A percentile compares a stretch with the other conserved stretches of the same genome.
Evolutionary conservation across 2,888 invertebrate genomes (phyloP).

Genomic region (Temnothorax rugatulus): DNA sequence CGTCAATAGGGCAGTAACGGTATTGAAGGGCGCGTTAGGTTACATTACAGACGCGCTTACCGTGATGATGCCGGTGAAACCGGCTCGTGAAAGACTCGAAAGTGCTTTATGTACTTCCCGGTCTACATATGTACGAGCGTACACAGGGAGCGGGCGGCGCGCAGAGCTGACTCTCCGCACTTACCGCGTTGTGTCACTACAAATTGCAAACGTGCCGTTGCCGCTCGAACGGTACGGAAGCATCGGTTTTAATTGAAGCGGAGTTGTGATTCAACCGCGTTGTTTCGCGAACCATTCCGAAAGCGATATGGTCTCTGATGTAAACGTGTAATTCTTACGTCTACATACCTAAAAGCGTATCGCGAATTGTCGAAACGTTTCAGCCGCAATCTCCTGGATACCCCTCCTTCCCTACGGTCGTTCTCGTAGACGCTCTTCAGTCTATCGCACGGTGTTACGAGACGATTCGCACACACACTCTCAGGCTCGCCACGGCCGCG

Average conservation of each 20-base stretch:
- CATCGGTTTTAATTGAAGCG: slow-evolving; percentile 44
- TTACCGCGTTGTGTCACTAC: slow-evolving; percentile 42
- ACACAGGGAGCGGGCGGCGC: not conserved
- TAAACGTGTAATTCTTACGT: slow-evolving; percentile 21
- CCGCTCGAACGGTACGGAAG: slow-evolving; percentile 14
- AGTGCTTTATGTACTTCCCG: slow-evolving; percentile 15
- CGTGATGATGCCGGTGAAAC: slow-evolving; percentile 10
- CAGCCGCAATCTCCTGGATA: not conserved
- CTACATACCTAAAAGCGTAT: not conserved
- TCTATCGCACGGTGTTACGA: slow-evolving; percentile 12
- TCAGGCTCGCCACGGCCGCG: slow-evolving; percentile 19
- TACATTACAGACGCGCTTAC: slow-evolving; percentile 30
- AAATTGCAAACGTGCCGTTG: slow-evolving; percentile 46
- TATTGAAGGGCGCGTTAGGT: slow-evolving; percentile 45
- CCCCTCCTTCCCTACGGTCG: not conserved
- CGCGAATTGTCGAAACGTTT: not conserved
- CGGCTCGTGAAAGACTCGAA: slow-evolving; percentile 39
- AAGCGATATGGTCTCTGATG: not conserved
- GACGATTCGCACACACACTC: not conserved
- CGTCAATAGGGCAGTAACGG: slow-evolving; percentile 40
- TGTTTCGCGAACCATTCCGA: not conserved
- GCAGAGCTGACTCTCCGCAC: slow-evolving; percentile 17
- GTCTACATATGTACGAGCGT: not conserved
- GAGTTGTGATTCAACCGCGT: not conserved
- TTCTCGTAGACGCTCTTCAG: not conserved